Conservation (phyloP, 2,113 vertebrate genomes). For the Noturus placidus region DNA sequence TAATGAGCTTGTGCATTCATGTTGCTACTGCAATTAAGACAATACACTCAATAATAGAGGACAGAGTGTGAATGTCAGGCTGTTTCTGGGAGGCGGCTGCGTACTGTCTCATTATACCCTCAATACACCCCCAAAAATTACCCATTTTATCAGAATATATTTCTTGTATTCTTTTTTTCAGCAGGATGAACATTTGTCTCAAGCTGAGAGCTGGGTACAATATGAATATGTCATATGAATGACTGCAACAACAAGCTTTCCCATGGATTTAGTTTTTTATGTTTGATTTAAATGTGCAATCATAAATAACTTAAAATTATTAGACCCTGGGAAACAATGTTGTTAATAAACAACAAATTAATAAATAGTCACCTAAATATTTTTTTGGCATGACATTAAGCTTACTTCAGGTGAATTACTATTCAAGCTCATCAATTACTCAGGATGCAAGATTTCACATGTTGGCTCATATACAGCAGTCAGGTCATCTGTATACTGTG, state of each 20-base stretch:
- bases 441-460: slow-evolving; percentile 10
- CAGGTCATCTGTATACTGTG: slow-evolving; percentile 6
- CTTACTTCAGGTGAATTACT: slow-evolving; percentile 5
- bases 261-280: not conserved
- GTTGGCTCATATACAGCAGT: slow-evolving; percentile 16
- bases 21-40: slow-evolving; percentile 65
- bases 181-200: not conserved
- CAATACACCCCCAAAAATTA: slow-evolving; percentile 24
- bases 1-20: slow-evolving; percentile 66
- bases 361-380: not conserved
- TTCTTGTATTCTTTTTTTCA: slow-evolving; percentile 3
- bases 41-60: slow-evolving; percentile 59
- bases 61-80: slow-evolving; percentile 56
- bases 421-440: not conserved
- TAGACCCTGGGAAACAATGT: slow-evolving; percentile 5
- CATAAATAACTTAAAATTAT: not conserved
- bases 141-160: not conserved
- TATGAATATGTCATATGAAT: not conserved
- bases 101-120: slow-evolving; percentile 30
- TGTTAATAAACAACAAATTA: not conserved
- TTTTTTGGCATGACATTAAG: not conserved
- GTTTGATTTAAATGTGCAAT: not conserved
- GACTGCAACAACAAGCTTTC: not conserved
- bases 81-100: slow-evolving; percentile 56
- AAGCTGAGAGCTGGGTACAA: not conserved